Evolutionary conservation across 2,888 invertebrate species (phyloP).

Genomic region (Phalera bucephala): DNA sequence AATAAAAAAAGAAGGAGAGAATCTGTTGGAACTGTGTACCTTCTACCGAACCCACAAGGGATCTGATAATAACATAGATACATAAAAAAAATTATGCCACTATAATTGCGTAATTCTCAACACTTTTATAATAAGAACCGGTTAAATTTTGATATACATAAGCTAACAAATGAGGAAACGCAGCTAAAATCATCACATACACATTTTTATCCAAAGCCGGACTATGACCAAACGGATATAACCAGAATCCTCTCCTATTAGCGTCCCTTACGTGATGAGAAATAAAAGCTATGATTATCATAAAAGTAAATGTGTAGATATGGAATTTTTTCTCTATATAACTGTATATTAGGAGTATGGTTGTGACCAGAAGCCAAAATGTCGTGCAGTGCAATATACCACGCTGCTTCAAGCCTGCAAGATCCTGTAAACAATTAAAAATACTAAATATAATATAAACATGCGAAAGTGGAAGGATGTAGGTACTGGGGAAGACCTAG

Average conservation of each 20-base stretch:
- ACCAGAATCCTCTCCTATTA: slow-evolving; percentile 63
- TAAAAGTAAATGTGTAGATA: slow-evolving; percentile 50
- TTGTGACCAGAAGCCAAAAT: slow-evolving; percentile 48
- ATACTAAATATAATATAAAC: no score
- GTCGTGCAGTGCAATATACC: slow-evolving; percentile 69
- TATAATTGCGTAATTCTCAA: slow-evolving; percentile 1
- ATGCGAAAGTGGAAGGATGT: no score
- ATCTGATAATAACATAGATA: no score
- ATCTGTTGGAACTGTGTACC: no score
- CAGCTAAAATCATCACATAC: slow-evolving; percentile 44
- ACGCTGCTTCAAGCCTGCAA: slow-evolving; percentile 48
- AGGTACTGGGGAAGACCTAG: no score
- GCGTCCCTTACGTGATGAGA: slow-evolving; percentile 68
- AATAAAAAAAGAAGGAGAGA: no score
- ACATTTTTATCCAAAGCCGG: slow-evolving; percentile 45
- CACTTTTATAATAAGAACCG: slow-evolving; percentile 33
- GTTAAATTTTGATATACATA: slow-evolving; percentile 41
- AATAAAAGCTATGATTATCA: slow-evolving; percentile 55
- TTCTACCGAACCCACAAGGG: no score
- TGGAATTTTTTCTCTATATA: slow-evolving; percentile 47
- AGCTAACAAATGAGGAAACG: slow-evolving; percentile 51
- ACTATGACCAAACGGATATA: slow-evolving; percentile 63
- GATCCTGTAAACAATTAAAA: slow-evolving; percentile 66
- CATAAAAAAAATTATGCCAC: no score
- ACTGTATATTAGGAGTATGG: slow-evolving; percentile 43